These are phyloP conservation scores for Dryococelus australis DNA, from an alignment of 2,888 invertebrate genomes.

Conservation along the genomic window DNA sequence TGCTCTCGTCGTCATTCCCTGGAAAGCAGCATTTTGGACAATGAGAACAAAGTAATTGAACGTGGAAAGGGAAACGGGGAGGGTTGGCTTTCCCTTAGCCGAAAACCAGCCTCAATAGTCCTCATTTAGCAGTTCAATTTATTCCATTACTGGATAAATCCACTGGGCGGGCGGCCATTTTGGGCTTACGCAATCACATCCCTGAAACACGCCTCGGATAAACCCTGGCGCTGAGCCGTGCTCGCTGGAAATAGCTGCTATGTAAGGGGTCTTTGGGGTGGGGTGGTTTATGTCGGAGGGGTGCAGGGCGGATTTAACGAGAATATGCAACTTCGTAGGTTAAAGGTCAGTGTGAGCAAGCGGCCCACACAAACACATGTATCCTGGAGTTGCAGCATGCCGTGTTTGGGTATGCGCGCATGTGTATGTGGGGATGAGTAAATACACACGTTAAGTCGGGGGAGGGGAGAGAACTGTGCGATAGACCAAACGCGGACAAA, in stretches of 20 bases:
- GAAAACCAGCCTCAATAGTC: background rate
- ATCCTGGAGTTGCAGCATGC: background rate
- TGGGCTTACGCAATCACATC: constrained; percentile 3
- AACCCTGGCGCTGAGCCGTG: background rate
- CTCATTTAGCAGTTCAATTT: constrained; percentile 11
- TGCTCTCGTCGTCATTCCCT: no score
- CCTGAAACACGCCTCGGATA: background rate
- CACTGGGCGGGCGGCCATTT: background rate
- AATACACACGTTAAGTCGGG: background rate
- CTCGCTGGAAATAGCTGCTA: background rate
- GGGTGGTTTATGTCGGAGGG: background rate
- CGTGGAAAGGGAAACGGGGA: no score
- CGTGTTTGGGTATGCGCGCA: background rate
- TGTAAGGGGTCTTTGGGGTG: no score
- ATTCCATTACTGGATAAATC: background rate
- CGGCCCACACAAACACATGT: background rate
- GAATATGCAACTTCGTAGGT: background rate
- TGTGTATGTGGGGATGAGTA: background rate
- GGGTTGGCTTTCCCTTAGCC: no score
- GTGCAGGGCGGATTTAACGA: background rate
- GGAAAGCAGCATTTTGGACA: no score
- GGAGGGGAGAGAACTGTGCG: background rate
- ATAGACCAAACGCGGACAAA: no score
- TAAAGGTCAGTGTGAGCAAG: background rate
- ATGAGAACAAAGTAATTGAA: no score